Base-by-base conservation (phyloP, 64 coral and sea anemone species). In the Actinia equina region DNA sequence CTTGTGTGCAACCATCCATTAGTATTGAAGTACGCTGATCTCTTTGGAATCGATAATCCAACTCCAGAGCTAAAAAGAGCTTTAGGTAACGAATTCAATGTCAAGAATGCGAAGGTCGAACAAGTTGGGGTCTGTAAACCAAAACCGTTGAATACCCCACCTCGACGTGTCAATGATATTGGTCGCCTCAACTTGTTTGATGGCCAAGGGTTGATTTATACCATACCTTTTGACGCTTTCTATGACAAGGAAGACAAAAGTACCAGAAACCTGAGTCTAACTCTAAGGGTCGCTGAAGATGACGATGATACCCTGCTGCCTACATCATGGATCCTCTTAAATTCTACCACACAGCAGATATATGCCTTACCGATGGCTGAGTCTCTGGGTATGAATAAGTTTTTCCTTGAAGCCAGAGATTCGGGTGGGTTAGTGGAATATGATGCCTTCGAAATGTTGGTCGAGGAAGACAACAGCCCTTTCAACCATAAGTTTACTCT, bases 241-340 rank as follows among this genome's bases (percentile, higher is more conserved):
- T 84, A 74, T 79, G 94, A 97, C 49, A 90, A 93, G 53, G 94
- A 97, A 80, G 94, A 97, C 77, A 37, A 44, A 1, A 52, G 82
- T 51, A 93, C 94, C 16, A 89, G 82, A 74, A 88, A 93, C 43
- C 86, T 97, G 23, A 88, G 58, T 30, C 89, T 97, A 19, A 92
- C 67, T 49, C 46, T 92, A 20, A 63, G 86, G 17, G 74, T 91
- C 41, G 85, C 56, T 27, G 86, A 77, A 22, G 86, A 84, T 12
- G 60, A 93, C 49, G 81, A 58, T 55, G 22, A 71, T 17, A 46
- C 80, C 14, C 84, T 97, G 59, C 77, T 97, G 7, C 43, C 80
- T 13, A 90, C 94, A 9, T 97, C 94, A 22, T 97, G 94, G 94
- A 97, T 97, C 51, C 86, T 97, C 17, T 45, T 97, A 20, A 97